Evolutionary conservation across 2,113 vertebrate species (phyloP).

Genomic region (Lophura nycthemera): DNA sequence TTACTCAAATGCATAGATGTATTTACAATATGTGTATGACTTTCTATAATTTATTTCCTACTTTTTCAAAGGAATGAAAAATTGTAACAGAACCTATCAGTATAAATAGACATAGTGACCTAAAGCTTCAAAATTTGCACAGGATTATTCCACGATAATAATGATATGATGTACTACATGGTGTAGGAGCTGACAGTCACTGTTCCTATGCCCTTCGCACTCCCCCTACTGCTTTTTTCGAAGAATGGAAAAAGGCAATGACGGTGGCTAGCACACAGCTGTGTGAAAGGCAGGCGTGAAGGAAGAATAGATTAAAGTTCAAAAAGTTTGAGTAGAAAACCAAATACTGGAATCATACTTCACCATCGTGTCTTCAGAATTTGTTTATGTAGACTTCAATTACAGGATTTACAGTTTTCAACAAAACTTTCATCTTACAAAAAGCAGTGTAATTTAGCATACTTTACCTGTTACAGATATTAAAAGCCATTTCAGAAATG

Average conservation of each 20-base stretch:
- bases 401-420: not conserved
- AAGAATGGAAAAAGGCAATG: not conserved
- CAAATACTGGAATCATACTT: not conserved
- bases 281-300: not conserved
- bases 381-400: not conserved
- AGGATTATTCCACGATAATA: not conserved
- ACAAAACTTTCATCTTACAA: not conserved
- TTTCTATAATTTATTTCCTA: not conserved
- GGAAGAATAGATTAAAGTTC: not conserved
- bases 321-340: not conserved
- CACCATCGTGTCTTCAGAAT: not conserved
- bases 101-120: not conserved
- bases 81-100: not conserved
- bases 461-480: not conserved
- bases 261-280: fast-evolving
- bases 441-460: not conserved
- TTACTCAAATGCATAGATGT: not conserved
- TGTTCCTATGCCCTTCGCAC: not conserved
- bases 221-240: conserved; percentile 21
- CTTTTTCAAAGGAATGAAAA: not conserved
- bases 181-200: not conserved
- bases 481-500: not conserved
- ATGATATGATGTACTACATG: no score
- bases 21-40: not conserved
- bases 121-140: fast-evolving